A percentile compares a stretch with the other conserved stretches of the same genome.
Conservation (phyloP, 2,888 invertebrate genomes). For the Artemia sinica region DNA sequence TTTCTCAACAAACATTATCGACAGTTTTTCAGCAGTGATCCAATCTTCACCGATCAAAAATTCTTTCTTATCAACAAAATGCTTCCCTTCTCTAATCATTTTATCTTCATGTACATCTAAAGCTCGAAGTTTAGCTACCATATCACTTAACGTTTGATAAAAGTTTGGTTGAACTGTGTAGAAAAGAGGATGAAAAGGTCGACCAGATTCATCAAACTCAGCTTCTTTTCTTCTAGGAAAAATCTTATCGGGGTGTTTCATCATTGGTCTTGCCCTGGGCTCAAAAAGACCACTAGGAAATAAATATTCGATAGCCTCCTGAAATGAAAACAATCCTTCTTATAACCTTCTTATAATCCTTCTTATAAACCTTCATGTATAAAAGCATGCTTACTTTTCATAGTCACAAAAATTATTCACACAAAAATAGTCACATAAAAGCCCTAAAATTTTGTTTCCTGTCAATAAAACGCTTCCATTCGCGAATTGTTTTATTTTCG, state of each 20-base stretch:
- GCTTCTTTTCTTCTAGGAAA: conserved; percentile 67
- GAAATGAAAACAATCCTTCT: conserved; percentile 28
- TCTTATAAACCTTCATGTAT: too few relatives aligned
- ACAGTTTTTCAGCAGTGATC: conserved; percentile 47
- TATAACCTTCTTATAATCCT: conserved; percentile 17
- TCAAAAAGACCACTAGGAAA: conserved; percentile 86
- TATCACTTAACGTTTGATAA: conserved; percentile 55
- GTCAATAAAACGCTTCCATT: too few relatives aligned
- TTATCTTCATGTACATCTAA: conserved; percentile 51
- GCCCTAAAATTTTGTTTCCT: too few relatives aligned
- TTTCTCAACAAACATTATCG: conserved; percentile 45
- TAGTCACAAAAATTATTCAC: too few relatives aligned
- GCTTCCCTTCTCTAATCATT: conserved; percentile 44
- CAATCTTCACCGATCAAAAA: conserved; percentile 38
- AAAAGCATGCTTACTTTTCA: too few relatives aligned
- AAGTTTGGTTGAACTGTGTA: conserved; percentile 78
- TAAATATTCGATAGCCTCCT: conserved; percentile 78
- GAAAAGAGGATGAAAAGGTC: conserved; percentile 77
- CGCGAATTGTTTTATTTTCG: too few relatives aligned
- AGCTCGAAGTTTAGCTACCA: conserved; percentile 47
- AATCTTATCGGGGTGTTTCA: conserved; percentile 76
- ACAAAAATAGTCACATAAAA: too few relatives aligned
- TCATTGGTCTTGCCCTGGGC: conserved; percentile 62
- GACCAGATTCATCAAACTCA: conserved; percentile 72
- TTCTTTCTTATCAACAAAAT: conserved; percentile 45